Base-by-base conservation (phyloP, 2,888 invertebrate species). In the Hanleya hanleyi region DNA sequence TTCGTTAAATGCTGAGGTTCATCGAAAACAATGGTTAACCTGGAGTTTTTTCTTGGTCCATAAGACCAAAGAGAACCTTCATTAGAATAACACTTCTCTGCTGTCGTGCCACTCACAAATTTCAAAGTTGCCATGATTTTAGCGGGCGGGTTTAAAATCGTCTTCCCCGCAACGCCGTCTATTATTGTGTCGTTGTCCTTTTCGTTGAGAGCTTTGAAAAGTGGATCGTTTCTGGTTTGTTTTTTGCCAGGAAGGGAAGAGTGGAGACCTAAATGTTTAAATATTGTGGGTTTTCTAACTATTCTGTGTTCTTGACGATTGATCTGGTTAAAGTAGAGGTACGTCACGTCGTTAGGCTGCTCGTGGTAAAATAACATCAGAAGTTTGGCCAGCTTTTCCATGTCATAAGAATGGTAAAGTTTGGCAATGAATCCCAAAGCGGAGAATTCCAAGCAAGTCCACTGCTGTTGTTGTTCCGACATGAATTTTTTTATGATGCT, bases 401-500 rank as follows among this genome's bases (percentile, higher is more conserved):
- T n/a, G 67, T 85, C 78, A 49, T 73, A 66, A 9, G 82, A 79
- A 50, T 79, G 78, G 62, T 81, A 84, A 22, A 85, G 49, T 70
- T 82, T 83, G 18, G 83, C 85, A 2, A 86, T 86, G 70, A 83
- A 84, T 9, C 86, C 86, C 4, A 86, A 72, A 51, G 81, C 81
- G 3, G 84, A 86, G 74, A 84, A 86, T 69, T 86, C 86, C 64
- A 86, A 71, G 69, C 83, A 82, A 7, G 77, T 77, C 86, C 86
- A 86, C 1, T 67, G 62, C 7, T 75, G 73, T 35, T 67, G 77
- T 35, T 80, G 77, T 12, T 77, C 66, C 0, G 89, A 87, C 4
- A 91, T 85, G 77, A 86, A 90, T 36, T 88, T 83, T 61, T 77
- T 81, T 49, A 91, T 88, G 37, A 86, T 84, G 18, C 81, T 80